Evolutionary conservation across 1,140 invertebrate genomes (phyloP), one percentile per base, ranked within the genome.

Genomic region (Pseudomyrmex cubaensis): DNA sequence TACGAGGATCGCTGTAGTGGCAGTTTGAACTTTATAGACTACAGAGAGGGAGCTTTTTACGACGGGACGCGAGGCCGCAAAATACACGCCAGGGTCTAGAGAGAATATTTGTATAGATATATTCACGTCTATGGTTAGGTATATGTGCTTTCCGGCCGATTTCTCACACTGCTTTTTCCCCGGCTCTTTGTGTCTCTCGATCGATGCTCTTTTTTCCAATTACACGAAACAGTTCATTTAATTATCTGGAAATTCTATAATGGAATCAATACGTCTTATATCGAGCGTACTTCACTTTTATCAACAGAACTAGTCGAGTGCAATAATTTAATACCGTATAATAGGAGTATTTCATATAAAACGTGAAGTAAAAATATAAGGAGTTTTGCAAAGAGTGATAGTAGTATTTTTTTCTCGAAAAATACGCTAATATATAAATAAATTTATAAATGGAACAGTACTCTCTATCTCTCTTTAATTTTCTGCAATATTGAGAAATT

Each of bases 21-120:
- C 69, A 52, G 63, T 64, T 62, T 48, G 64, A 52, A 69, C 74
- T 88, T 88, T 82, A 87, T 73, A 35, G 59, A 76, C 46, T 75
- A 67, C 7, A 10, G 62, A 66, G 35, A 10, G 50, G 50, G 1
- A 35, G 44, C 56, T 62, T 75, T 87, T 88, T 85, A 87, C 52
- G 82, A 82, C 12, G 10, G 52, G 4, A 74, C 20, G 44, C 17
- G 15, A 50, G n/a, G 10, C 48, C 52, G 10, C 48, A 63, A 52
- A 83, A 83, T 84, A 67, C 69, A 54, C n/a, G 57, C 17, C 7
- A 48, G 46, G 46, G 50, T 83, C 52, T 35, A 83, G 61, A 66
- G 73, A 66, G 82, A 76, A 80, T 83, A 59, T 83, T 83, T 63
- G 52, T 67, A 74, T 77, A 83, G 35, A 35, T 35, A 35, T 7